Conservation (phyloP, 2,888 invertebrate genomes). For the Drosophila emarginata region DNA sequence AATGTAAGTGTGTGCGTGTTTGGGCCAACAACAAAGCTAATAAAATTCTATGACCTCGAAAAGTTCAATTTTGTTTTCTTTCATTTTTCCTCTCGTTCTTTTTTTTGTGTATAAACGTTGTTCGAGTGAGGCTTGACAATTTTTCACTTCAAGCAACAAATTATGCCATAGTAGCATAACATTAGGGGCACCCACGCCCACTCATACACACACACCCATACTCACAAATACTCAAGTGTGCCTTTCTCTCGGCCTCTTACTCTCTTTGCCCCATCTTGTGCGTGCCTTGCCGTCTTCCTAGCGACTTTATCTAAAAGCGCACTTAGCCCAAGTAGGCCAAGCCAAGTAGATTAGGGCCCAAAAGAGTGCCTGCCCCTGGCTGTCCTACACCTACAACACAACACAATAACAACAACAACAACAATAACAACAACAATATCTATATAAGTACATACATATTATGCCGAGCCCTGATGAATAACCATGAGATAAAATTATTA, state of each 20-base stretch:
- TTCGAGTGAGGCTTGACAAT: conserved; percentile 72
- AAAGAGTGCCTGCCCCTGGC: conserved; percentile 45
- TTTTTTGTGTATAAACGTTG: conserved; percentile 58
- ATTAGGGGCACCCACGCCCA: conserved; percentile 59
- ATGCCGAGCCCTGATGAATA: neutral
- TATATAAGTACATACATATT: conserved; percentile 4
- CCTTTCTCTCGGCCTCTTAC: neutral
- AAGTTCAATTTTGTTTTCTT: conserved; percentile 65
- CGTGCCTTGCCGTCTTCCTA: conserved; percentile 62
- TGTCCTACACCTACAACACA: conserved; percentile 32
- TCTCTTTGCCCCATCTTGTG: conserved; percentile 41
- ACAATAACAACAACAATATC: no score
- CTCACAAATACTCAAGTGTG: conserved; percentile 32
- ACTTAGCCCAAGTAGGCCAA: conserved; percentile 77
- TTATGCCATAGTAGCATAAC: conserved; percentile 73
- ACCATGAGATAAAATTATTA: conserved; percentile 8
- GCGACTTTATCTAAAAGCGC: conserved; percentile 77
- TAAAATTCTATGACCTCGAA: conserved; percentile 75
- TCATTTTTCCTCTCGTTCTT: conserved; percentile 19
- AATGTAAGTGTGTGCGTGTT: neutral
- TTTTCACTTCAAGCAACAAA: conserved; percentile 77
- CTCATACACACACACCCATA: conserved; percentile 20
- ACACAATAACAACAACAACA: conserved; percentile 26
- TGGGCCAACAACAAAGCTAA: conserved; percentile 60
- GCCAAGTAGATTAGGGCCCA: conserved; percentile 71